Conservation (phyloP, 2,797 vertebrate genomes). For the Artibeus lituratus region DNA sequence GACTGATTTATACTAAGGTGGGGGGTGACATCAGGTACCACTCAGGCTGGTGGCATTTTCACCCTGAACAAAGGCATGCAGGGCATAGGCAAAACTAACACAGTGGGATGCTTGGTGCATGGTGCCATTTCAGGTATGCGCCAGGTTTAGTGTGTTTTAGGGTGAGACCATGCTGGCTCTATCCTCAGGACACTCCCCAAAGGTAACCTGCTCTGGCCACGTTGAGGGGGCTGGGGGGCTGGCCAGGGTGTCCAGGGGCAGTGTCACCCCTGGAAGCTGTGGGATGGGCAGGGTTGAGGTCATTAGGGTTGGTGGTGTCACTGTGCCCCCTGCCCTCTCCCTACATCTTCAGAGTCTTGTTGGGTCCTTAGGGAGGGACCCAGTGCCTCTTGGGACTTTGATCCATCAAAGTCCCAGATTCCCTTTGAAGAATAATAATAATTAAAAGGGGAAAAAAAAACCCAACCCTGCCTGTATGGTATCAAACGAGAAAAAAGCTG, state of each 20-base stretch:
- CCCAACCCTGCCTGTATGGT: not conserved
- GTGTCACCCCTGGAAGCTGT: not conserved
- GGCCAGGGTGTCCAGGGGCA: not conserved
- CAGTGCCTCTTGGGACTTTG: not conserved
- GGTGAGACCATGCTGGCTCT: not conserved
- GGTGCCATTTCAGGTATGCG: not conserved
- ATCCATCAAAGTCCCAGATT: not conserved
- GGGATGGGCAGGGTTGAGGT: not conserved
- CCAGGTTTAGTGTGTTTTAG: not conserved
- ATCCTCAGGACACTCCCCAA: not conserved
- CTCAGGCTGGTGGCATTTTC: not conserved
- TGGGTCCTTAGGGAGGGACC: not conserved
- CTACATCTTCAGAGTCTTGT: not conserved
- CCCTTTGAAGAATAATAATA: not conserved
- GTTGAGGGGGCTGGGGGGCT: not conserved
- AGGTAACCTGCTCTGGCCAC: not conserved
- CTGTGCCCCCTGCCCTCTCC: no score
- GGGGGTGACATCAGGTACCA: not conserved
- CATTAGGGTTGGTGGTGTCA: not conserved
- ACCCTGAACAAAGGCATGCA: not conserved
- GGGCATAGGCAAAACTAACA: not conserved
- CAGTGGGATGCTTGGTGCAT: not conserved
- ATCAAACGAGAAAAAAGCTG: not conserved
- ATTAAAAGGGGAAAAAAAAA: conserved; percentile 26
- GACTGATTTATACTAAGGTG: not conserved